A percentile compares a stretch with the other conserved stretches of the same genome.
These are phyloP conservation scores for Apolygus lucorum DNA, from an alignment of 1,140 invertebrate species.

Conservation along the genomic window DNA sequence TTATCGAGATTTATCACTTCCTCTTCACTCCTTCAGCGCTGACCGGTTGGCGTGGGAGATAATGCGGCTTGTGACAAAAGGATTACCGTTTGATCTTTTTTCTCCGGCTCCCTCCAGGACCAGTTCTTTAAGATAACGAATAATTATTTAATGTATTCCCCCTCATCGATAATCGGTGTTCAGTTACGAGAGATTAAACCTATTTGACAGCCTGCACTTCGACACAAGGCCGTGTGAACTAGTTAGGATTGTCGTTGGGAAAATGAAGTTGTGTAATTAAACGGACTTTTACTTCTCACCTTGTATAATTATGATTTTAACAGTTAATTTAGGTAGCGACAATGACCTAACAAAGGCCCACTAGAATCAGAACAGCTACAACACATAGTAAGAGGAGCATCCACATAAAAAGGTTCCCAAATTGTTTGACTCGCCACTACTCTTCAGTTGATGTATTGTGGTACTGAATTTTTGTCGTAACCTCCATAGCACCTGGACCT, in stretches of 20 bases:
- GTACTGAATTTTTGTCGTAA: too few relatives aligned
- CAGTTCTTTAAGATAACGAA: background rate
- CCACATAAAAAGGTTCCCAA: too few relatives aligned
- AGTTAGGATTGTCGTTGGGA: background rate
- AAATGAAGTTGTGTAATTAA: background rate
- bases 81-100: background rate
- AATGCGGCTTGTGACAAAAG: background rate
- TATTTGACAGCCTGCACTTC: background rate
- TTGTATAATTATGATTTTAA: too few relatives aligned
- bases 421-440: too few relatives aligned
- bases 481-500: too few relatives aligned
- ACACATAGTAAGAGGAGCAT: too few relatives aligned
- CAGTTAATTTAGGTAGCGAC: too few relatives aligned
- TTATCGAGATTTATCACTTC: background rate
- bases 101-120: background rate
- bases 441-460: too few relatives aligned
- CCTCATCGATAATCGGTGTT: background rate
- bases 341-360: too few relatives aligned
- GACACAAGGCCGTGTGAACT: background rate
- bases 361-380: too few relatives aligned
- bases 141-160: background rate
- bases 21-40: background rate
- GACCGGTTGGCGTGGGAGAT: background rate
- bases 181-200: background rate
- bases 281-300: too few relatives aligned